phyloP scores from a whole-genome alignment of 2,888 invertebrate genomes.

The Heliconius ethilla region DNA sequence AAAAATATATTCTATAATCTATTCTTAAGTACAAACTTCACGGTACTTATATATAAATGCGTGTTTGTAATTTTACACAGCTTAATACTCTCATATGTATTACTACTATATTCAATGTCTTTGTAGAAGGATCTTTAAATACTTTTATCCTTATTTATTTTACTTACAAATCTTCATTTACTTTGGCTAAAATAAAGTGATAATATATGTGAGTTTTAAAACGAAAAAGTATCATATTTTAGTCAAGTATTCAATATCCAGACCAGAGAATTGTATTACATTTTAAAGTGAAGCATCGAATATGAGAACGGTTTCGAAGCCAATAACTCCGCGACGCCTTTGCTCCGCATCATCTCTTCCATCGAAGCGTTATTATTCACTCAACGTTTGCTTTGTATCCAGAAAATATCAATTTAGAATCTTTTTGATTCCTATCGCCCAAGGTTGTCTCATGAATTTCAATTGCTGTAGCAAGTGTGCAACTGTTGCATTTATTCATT shows the following conservation, averaged over 20 bases:
- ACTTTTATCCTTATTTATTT: neutral
- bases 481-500: slow-evolving; percentile 26
- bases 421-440: slow-evolving; percentile 45
- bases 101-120: neutral
- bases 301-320: slow-evolving; percentile 54
- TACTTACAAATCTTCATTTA: neutral
- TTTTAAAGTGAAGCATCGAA: slow-evolving; percentile 20
- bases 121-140: neutral
- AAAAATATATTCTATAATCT: slow-evolving; percentile 38
- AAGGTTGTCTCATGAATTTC: slow-evolving; percentile 35
- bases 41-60: slow-evolving; percentile 31
- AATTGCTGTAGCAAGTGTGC: slow-evolving; percentile 30
- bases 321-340: slow-evolving; percentile 69
- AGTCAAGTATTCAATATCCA: slow-evolving; percentile 17
- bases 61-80: slow-evolving; percentile 40
- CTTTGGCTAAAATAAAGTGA: neutral
- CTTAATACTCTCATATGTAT: slow-evolving; percentile 24
- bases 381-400: slow-evolving; percentile 72
- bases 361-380: slow-evolving; percentile 70
- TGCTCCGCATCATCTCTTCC: slow-evolving; percentile 67
- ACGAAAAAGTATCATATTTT: slow-evolving; percentile 1
- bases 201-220: neutral
- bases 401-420: slow-evolving; percentile 75
- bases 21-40: slow-evolving; percentile 39
- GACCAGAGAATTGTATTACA: slow-evolving; percentile 9